Percentiles rank a stretch among this genome's conserved stretches.
Evolutionary conservation across 2,797 vertebrate species (phyloP).

Genomic region (Halcyon smyrnensis): DNA sequence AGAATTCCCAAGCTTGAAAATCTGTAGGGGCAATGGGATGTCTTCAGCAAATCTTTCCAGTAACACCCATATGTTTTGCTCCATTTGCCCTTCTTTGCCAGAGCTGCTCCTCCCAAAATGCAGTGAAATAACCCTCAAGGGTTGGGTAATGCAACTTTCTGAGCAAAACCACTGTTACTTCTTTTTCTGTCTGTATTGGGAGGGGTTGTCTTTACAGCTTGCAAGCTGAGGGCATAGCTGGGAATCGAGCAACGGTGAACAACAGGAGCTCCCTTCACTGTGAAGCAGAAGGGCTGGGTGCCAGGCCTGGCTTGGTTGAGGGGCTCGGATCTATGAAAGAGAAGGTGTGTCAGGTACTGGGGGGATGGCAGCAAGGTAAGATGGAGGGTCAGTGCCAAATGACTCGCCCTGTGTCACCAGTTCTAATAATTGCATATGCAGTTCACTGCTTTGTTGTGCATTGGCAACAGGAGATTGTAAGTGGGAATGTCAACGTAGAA

Average conservation of each 20-base stretch:
- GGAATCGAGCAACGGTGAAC: not conserved
- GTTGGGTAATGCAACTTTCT: not conserved
- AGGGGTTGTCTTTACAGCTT: not conserved
- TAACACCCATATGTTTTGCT: not conserved
- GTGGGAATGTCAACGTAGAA: not conserved
- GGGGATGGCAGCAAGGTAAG: not conserved
- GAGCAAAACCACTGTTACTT: not conserved
- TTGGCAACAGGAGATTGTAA: not conserved
- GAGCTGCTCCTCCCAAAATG: not conserved
- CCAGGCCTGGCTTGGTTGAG: not conserved
- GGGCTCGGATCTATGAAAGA: not conserved
- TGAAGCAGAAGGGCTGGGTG: not conserved
- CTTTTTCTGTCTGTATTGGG: not conserved
- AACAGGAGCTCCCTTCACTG: not conserved
- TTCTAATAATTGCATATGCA: not conserved
- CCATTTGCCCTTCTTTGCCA: not conserved
- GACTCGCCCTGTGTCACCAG: rapidly evolving
- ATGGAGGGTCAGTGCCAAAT: not conserved
- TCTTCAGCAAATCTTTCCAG: not conserved
- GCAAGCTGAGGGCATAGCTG: not conserved
- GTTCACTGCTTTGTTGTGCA: not conserved
- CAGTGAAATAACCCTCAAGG: not conserved
- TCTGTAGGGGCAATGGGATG: not conserved
- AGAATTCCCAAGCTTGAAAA: not conserved
- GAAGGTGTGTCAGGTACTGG: not conserved